Evolutionary conservation across 1,140 invertebrate genomes (phyloP).

Genomic region (Bombus cullumanus): DNA sequence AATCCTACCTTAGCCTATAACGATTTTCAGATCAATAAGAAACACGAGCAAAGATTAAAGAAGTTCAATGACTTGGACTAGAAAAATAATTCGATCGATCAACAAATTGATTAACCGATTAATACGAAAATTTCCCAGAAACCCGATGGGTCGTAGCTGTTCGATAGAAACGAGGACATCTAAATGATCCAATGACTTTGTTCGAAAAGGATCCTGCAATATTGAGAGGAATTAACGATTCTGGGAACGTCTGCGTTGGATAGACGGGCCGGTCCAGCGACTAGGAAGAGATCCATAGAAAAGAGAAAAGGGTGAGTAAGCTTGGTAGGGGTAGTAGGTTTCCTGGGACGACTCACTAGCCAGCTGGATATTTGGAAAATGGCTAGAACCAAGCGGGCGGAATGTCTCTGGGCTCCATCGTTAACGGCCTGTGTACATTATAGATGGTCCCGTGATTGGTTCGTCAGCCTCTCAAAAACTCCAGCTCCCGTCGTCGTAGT

Average conservation of each 20-base stretch:
- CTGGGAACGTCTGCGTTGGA: constrained; percentile 61
- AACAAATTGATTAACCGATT: background rate
- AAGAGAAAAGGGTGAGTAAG: constrained; percentile 60
- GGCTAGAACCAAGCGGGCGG: constrained; percentile 65
- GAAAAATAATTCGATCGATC: background rate
- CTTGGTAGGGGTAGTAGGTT: constrained; percentile 41
- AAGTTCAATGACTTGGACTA: too few relatives aligned
- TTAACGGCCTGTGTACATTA: constrained; percentile 80
- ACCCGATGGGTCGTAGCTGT: too few relatives aligned
- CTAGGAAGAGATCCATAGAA: constrained; percentile 55
- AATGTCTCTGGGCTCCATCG: constrained; percentile 70
- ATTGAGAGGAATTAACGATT: constrained; percentile 76
- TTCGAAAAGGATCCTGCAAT: constrained; percentile 71
- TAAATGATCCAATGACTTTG: constrained; percentile 51
- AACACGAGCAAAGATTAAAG: too few relatives aligned
- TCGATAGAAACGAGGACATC: background rate
- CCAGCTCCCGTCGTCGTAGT: constrained; percentile 46
- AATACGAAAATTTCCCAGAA: background rate
- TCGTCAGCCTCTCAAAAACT: constrained; percentile 78
- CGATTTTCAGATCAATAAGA: too few relatives aligned
- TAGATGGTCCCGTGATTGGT: constrained; percentile 79
- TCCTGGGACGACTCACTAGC: constrained; percentile 64
- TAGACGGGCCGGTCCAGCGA: constrained; percentile 46
- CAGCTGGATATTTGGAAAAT: constrained; percentile 69
- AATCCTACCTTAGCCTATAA: too few relatives aligned